Conservation (phyloP, 2,888 invertebrate genomes). For the Ypsolopha sequella region DNA sequence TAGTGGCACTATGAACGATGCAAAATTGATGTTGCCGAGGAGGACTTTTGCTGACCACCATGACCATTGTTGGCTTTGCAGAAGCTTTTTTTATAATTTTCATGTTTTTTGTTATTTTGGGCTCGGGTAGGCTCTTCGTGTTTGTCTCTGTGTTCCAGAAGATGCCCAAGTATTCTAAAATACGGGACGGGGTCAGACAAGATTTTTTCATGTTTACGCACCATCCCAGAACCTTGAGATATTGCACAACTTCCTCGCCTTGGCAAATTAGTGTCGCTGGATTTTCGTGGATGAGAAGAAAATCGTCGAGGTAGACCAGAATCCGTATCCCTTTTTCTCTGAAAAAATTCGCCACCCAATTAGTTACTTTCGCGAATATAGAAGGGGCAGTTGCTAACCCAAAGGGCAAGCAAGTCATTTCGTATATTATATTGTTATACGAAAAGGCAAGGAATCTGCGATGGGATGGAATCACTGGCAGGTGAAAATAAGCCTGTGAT, state of each 20-base stretch:
- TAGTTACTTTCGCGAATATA: conserved; percentile 7
- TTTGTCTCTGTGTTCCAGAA: not conserved
- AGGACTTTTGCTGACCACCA: not conserved
- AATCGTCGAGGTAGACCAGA: conserved; percentile 13
- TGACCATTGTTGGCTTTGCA: no score
- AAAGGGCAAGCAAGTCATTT: conserved; percentile 12
- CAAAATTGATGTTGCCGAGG: not conserved
- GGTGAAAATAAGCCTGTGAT: conserved; percentile 11
- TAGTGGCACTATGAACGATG: not conserved
- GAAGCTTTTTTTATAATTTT: no score
- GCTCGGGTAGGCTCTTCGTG: not conserved
- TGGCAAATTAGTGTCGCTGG: no score
- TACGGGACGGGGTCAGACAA: conserved; percentile 1
- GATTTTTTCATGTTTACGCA: conserved; percentile 12
- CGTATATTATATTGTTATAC: conserved; percentile 5
- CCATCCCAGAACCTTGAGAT: conserved; percentile 11
- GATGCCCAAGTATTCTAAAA: not conserved
- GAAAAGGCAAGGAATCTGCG: conserved; percentile 1
- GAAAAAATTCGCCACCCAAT: conserved; percentile 10
- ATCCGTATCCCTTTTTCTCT: conserved; percentile 8
- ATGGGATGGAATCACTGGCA: conserved; percentile 1
- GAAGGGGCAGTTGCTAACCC: conserved; percentile 8
- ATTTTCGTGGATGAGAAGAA: conserved; percentile 8
- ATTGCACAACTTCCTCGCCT: not conserved
- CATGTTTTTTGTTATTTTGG: not conserved